A percentile compares a stretch with the other conserved stretches of the same genome.
Conservation (phyloP, 2,113 vertebrate species). For the Podocnemis expansa region DNA sequence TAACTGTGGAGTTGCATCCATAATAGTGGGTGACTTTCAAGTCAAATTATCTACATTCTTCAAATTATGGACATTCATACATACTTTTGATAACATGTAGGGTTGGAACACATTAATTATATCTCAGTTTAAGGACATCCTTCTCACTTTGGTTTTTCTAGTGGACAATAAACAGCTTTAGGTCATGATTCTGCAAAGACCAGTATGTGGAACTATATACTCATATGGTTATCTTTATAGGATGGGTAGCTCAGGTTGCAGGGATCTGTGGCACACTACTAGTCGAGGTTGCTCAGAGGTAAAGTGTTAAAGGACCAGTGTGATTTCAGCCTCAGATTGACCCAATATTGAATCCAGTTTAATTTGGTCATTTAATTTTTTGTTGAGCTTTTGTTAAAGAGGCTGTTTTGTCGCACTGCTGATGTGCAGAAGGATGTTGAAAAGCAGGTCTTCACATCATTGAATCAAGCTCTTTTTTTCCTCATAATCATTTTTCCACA, state of each 20-base stretch:
- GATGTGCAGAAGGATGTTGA: neutral
- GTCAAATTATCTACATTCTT: neutral
- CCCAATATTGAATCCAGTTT: neutral
- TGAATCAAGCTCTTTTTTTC: neutral
- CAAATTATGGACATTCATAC: neutral
- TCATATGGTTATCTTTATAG: neutral
- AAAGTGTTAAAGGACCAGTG: neutral
- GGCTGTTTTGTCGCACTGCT: neutral
- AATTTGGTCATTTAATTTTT: fast-evolving
- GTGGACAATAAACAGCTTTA: neutral
- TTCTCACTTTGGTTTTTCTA: neutral
- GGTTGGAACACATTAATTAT: neutral
- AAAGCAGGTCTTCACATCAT: neutral
- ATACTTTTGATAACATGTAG: neutral
- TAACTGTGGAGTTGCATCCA: fast-evolving
- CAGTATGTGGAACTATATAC: neutral
- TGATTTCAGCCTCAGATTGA: neutral
- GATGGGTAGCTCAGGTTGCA: neutral
- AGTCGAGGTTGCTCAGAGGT: neutral
- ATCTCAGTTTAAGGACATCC: neutral
- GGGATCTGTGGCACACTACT: neutral
- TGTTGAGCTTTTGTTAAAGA: neutral
- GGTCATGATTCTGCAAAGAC: neutral
- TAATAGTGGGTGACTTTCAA: fast-evolving
- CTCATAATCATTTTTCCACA: neutral